These are phyloP conservation scores for Brachionichthys hirsutus DNA, from an alignment of 2,113 vertebrate genomes.

Conservation along the genomic window DNA sequence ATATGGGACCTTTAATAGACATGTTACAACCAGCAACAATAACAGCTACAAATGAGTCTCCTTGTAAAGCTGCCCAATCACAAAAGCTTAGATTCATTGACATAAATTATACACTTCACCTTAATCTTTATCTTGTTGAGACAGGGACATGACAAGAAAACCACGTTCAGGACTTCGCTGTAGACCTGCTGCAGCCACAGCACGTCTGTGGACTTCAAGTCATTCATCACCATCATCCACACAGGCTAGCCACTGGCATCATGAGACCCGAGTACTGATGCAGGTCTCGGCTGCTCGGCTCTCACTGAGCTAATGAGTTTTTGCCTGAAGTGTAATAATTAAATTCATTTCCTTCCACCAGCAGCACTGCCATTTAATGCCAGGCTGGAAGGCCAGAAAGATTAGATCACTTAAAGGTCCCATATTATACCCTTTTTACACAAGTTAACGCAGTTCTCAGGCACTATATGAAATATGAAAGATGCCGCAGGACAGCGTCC, in stretches of 20 bases:
- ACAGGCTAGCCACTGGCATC: slow-evolving; percentile 33
- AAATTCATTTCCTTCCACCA: slow-evolving; percentile 39
- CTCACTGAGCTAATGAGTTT: slow-evolving; percentile 58
- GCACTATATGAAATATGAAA: too few relatives aligned
- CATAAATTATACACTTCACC: neutral
- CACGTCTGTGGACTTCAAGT: slow-evolving; percentile 38
- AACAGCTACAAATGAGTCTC: slow-evolving; percentile 9
- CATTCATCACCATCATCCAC: slow-evolving; percentile 45
- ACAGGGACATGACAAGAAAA: slow-evolving; percentile 22
- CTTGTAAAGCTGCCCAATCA: slow-evolving; percentile 33
- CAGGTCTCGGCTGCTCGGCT: slow-evolving; percentile 41
- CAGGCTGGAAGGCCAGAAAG: slow-evolving; percentile 34
- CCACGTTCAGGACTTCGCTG: too few relatives aligned
- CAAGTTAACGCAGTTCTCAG: too few relatives aligned
- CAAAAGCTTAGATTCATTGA: slow-evolving; percentile 10
- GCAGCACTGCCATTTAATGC: slow-evolving; percentile 29
- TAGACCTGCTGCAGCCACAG: slow-evolving; percentile 21
- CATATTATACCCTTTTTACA: too few relatives aligned
- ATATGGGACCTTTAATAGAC: too few relatives aligned
- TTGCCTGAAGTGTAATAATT: slow-evolving; percentile 55
- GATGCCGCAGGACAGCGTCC: too few relatives aligned
- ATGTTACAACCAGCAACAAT: slow-evolving; percentile 6
- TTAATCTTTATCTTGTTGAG: slow-evolving; percentile 9
- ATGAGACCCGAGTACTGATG: slow-evolving; percentile 32
- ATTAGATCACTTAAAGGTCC: slow-evolving; percentile 46